A percentile compares a stretch with the other conserved stretches of the same genome.
phyloP scores from a whole-genome alignment of 2,797 vertebrate species.

The Neosalanx taihuensis region DNA sequence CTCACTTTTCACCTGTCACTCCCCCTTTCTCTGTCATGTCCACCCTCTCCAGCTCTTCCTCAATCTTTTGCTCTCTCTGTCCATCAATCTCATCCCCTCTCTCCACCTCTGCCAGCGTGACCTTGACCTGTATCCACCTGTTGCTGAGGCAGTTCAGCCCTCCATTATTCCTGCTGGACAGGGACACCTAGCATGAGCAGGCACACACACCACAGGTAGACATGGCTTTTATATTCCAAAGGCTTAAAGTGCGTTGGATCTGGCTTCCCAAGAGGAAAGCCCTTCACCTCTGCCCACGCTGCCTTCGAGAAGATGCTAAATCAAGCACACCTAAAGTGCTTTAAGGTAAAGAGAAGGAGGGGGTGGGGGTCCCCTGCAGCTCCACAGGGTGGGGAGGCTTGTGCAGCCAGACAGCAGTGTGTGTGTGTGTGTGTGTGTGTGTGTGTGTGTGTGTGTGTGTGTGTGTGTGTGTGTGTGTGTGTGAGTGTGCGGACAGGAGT shows the following conservation, averaged over 20 bases:
- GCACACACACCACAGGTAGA: too few relatives aligned
- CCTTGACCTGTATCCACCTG: slow-evolving; percentile 31
- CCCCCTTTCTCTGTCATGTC: background rate
- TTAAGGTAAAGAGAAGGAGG: too few relatives aligned
- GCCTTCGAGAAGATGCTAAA: background rate
- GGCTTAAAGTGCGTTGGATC: background rate
- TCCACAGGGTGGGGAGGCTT: background rate
- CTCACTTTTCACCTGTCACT: background rate
- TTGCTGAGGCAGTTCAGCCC: background rate
- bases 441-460: background rate
- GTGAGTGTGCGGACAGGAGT: background rate
- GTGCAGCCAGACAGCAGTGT: background rate
- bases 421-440: background rate
- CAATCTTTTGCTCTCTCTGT: too few relatives aligned
- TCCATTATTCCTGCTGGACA: background rate
- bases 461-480: background rate
- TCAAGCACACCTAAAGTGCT: background rate
- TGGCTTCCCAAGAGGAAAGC: background rate
- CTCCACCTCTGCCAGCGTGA: background rate
- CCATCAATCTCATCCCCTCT: too few relatives aligned
- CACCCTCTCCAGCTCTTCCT: too few relatives aligned
- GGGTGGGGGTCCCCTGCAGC: background rate
- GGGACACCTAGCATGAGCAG: background rate
- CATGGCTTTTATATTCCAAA: background rate
- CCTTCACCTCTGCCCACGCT: background rate